Base-by-base conservation (phyloP, 2,797 vertebrate species). In the Otus scops region DNA sequence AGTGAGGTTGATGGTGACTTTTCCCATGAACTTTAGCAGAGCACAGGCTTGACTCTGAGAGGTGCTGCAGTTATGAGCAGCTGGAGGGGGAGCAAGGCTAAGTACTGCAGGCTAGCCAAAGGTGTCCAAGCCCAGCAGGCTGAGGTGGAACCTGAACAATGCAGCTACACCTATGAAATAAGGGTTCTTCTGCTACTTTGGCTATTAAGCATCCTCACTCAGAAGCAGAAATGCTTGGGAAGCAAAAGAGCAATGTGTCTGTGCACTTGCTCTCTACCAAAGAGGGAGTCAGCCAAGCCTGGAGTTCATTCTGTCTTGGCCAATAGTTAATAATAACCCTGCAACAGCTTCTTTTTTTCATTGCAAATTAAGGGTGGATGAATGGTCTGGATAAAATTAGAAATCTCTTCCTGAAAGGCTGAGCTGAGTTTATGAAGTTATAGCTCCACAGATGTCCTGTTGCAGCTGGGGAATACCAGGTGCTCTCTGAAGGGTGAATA, bases 321-420 rank as follows among this genome's bases (percentile, higher is more conserved):
- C 92, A 93, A 87, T 82, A 92, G 94, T 92, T 95, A 95, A 94
- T 95, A 93, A 96, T 89, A 95, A 95, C 89, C 54, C 88, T 91
- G 76, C 59, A 92, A 88, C 47, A 93, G 80, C 74, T 89, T 88
- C 4, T 80, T 68, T 48, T 82, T 73, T 15, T 47, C 30, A 8
- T 53, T 96, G 57, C 27, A 86, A 95, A 95, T 93, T 85, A 89
- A 86, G 93, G 28, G 56, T 77, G 88, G 63, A 82, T 95, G 85
- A 96, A 95, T 82, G 63, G 82, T 80, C 88, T 90, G 93, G 85
- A 79, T 92, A 97, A 95, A 97, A 93, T 95, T 95, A 96, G 85
- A 93, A 95, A 67, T 75, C 41, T 80, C 51, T 92, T 94, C 88
- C 92, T 93, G 77, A 93, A 94, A 85, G 67, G 47, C 93, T 88